Base-by-base conservation (phyloP, 2,888 invertebrate genomes). In the Phyllotreta cruciferae region DNA sequence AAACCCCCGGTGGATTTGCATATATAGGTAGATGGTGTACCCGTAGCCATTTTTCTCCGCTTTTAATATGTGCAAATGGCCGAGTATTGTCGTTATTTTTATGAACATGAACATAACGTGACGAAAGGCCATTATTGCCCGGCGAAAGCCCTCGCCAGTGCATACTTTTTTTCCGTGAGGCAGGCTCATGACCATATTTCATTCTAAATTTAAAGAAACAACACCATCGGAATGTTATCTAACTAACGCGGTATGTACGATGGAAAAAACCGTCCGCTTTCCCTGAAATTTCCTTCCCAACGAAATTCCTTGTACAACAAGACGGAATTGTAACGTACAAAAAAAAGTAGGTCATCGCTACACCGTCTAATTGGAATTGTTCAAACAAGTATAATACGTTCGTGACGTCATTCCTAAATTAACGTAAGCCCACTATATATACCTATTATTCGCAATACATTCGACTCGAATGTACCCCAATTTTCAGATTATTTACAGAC, bases 171-270 rank as follows among this genome's bases (percentile, higher is more conserved):
- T 56, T 67, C 58, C 69, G 66, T 67, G 69, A 39, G 65, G 64
- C 60, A 62, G 56, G 42, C 66, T 65, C 63, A 66, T 69, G 60
- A 65, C 55, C 54, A 67, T 67, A 69, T 66, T 62, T 67, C 64
- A 66, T 63, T 67, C 66, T 62, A 67, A 67, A 67, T 69, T 62
- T 62, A 58, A 66, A 64, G 65, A 64, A 56, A 60, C 62, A 60
- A 56, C 44, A 57, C 60, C 54, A 64, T 65, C 61, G 62, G 63
- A 62, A 66, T 66, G 58, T 68, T 68, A 66, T 66, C 64, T 53
- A 13, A 56, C 39, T 38, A 49, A 47, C 55, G 44, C 50, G 44
- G 56, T 24, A 63, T 60, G 45, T 42, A 47, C 61, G 34, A 34
- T 24, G 45, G n/a, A 54, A 60, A 56, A 47, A 39, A 24, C 24